Base-by-base conservation (phyloP, 1,140 invertebrate genomes). In the Drosophila lowei region DNA sequence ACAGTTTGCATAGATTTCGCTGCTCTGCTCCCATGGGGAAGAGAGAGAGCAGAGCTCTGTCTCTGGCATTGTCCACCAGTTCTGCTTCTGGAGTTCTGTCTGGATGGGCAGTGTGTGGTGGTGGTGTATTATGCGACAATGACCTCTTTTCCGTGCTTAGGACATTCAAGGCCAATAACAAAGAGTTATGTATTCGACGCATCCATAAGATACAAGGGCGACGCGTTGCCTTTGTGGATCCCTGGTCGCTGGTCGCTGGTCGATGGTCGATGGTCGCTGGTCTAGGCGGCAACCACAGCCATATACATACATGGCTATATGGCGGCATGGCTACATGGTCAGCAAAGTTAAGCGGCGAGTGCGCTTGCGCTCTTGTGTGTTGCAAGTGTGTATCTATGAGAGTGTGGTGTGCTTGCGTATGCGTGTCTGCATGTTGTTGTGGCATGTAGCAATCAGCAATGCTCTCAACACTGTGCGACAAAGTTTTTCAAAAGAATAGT, bases 101-200 rank as follows among this genome's bases (percentile, higher is more conserved):
- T 28, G 15, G 47, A n/a, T 6, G 43, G 21, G 23, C 53, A 38
- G 21, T 25, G 13, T 13, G 15, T 21, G 61, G 25, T 6, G 52
- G 58, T 58, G 63, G 68, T 30, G 59, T 77, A 77, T 77, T 77
- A 77, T 77, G 74, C 74, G 74, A 77, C 74, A 77, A 77, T 77
- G 74, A 77, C 74, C 74, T 77, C 74, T 77, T 77, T 77, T 77
- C 74, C 74, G 74, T 77, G 74, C 74, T 77, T 77, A 77, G 74
- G 74, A 77, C 65, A 77, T 77, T 77, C 74, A 77, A 77, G 74
- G 74, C 74, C 74, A 77, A 77, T 77, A 77, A 77, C 73, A 77
- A 71, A 77, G 74, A 77, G 74, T 77, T 77, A 77, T 77, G 74
- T 62, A 77, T 64, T 18, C 30, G 44, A 47, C 61, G 52, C 52